Evolutionary conservation across 1,140 invertebrate genomes (phyloP).

Genomic region (Pantala flavescens): DNA sequence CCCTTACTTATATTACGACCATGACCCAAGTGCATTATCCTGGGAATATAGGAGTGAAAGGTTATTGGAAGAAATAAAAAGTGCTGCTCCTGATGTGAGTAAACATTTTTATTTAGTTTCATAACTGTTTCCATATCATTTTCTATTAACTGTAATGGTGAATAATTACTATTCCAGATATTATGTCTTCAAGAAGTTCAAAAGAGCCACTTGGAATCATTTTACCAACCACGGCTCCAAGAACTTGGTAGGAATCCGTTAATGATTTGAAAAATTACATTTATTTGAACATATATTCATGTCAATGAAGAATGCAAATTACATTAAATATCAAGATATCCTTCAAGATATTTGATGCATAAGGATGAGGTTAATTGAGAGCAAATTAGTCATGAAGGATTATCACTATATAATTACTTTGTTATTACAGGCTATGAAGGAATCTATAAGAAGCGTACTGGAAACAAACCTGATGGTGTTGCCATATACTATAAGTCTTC

Average conservation of each 20-base stretch:
- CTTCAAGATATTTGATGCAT: too few relatives aligned
- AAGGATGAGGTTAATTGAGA: too few relatives aligned
- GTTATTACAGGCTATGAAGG: conserved; percentile 44
- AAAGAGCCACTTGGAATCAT: conserved; percentile 53
- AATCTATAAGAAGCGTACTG: conserved; percentile 64
- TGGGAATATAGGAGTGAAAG: conserved; percentile 60
- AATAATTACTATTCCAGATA: conserved; percentile 41
- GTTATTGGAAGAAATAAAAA: conserved; percentile 59
- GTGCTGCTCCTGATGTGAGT: conserved; percentile 64
- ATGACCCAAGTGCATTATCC: conserved; percentile 44
- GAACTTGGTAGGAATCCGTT: conserved; percentile 29
- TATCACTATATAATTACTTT: conserved; percentile 12
- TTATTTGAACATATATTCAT: too few relatives aligned
- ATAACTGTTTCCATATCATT: conserved; percentile 16
- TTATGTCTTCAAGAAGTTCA: conserved; percentile 83
- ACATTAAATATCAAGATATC: conserved; percentile 22
- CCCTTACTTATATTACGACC: conserved; percentile 57
- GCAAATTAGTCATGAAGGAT: background rate
- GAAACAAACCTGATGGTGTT: conserved; percentile 63
- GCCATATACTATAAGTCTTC: conserved; percentile 64
- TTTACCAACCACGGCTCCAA: conserved; percentile 40
- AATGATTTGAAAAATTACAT: conserved; percentile 28
- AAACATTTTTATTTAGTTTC: conserved; percentile 35
- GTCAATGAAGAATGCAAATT: conserved; percentile 31
- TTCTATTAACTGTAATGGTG: conserved; percentile 18